Percentiles rank a stretch among this genome's conserved stretches.
These are phyloP conservation scores for Thamnaconus septentrionalis DNA, from an alignment of 2,113 vertebrate genomes.

Conservation along the genomic window DNA sequence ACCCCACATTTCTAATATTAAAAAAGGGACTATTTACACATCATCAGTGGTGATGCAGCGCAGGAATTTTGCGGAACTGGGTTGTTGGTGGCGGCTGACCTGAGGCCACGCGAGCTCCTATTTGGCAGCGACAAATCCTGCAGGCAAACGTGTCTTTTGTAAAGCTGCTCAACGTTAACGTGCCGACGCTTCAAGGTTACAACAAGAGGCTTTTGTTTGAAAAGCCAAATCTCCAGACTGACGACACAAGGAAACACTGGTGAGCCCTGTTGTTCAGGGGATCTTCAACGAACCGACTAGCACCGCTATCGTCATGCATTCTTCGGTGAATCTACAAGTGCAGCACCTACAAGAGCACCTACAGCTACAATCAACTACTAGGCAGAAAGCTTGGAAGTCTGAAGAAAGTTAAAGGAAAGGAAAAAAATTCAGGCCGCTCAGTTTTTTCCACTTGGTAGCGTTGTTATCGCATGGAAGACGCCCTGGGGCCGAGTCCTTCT, in stretches of 20 bases:
- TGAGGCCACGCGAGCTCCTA: slow-evolving; percentile 9
- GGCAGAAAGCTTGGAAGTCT: slow-evolving; percentile 2
- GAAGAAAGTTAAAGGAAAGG: neutral
- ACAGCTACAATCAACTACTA: slow-evolving; percentile 24
- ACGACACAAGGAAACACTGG: neutral
- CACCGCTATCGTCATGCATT: slow-evolving; percentile 19
- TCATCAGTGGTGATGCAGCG: slow-evolving; percentile 18
- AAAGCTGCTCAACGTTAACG: slow-evolving; percentile 1
- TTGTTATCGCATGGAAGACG: too few species aligned
- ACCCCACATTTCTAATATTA: slow-evolving; percentile 12
- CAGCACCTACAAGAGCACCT: slow-evolving; percentile 9
- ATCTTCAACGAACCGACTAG: slow-evolving; percentile 17
- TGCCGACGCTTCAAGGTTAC: neutral
- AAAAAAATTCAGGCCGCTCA: neutral
- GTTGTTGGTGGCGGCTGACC: slow-evolving; percentile 10
- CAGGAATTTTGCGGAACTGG: too few species aligned
- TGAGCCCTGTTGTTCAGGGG: neutral
- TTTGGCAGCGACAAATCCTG: slow-evolving; percentile 4
- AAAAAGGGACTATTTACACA: slow-evolving; percentile 51
- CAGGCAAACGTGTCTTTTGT: slow-evolving; percentile 1
- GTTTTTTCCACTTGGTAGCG: neutral
- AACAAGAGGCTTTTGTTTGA: neutral
- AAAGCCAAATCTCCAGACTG: slow-evolving; percentile 2
- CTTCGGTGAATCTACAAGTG: slow-evolving; percentile 43
- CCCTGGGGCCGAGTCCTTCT: too few species aligned